Evolutionary conservation across 2,888 invertebrate species (phyloP).

Genomic region (Gymnoscelis rufifasciata): DNA sequence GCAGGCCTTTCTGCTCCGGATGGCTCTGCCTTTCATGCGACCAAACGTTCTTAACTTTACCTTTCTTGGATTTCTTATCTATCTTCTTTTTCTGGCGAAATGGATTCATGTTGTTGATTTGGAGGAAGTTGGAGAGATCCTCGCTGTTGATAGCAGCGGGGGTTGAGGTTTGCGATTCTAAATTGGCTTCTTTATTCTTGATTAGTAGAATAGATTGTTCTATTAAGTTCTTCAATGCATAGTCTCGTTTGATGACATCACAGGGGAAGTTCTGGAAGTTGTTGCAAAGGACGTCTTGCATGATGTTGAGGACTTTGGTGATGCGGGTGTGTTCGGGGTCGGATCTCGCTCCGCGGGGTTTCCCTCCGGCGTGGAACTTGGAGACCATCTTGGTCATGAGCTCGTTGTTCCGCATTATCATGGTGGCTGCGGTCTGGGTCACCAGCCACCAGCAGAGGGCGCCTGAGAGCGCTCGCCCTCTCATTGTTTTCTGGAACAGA

Average conservation of each 20-base stretch:
- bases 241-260: conserved; percentile 52
- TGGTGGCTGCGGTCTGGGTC: conserved; percentile 32
- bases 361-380: conserved; percentile 49
- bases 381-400: conserved; percentile 65
- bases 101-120: conserved; percentile 39
- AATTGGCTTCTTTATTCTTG: conserved; percentile 45
- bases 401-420: conserved; percentile 62
- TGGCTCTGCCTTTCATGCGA: conserved; percentile 26
- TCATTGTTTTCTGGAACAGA: conserved; percentile 17
- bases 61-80: conserved; percentile 21
- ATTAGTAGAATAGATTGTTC: conserved; percentile 60
- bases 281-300: conserved; percentile 63
- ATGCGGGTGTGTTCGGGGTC: conserved; percentile 16
- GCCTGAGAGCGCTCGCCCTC: conserved; percentile 15
- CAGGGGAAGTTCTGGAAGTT: conserved; percentile 66
- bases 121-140: conserved; percentile 53
- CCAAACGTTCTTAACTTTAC: conserved; percentile 28
- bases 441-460: conserved; percentile 27
- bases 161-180: conserved; percentile 42
- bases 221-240: conserved; percentile 49
- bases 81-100: conserved; percentile 26
- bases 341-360: conserved; percentile 22
- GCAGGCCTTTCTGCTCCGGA: conserved; percentile 35
- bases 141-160: conserved; percentile 51
- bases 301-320: conserved; percentile 41